Evolutionary conservation across 2,888 invertebrate genomes (phyloP).

Genomic region (Elaeidobius kamerunicus): DNA sequence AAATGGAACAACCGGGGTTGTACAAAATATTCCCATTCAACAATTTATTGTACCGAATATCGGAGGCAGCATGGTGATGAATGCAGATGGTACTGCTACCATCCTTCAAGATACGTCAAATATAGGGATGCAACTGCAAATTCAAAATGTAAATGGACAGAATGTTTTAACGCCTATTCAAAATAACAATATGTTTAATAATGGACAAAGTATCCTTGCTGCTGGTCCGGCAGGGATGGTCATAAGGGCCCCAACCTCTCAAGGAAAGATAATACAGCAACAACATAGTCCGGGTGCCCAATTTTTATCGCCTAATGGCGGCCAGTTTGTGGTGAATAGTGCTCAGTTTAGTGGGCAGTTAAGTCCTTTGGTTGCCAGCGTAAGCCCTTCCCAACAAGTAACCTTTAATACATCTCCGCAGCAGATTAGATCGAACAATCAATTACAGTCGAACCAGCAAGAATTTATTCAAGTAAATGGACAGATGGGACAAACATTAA

Average conservation of each 20-base stretch:
- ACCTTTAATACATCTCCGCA: constrained; percentile 41
- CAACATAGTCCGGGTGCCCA: constrained; percentile 67
- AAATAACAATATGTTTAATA: constrained; percentile 62
- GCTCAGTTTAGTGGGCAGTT: constrained; percentile 71
- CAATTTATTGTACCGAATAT: constrained; percentile 81
- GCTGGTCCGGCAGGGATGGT: constrained; percentile 73
- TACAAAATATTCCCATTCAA: constrained; percentile 76
- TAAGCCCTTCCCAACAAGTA: constrained; percentile 68
- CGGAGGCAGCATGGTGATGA: constrained; percentile 74
- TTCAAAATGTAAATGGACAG: constrained; percentile 78
- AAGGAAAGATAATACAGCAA: constrained; percentile 64
- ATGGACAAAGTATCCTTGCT: constrained; percentile 58
- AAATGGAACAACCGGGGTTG: constrained; percentile 65
- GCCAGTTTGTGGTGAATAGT: constrained; percentile 74
- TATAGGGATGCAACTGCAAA: constrained; percentile 70
- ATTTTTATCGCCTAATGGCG: constrained; percentile 69
- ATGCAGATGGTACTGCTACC: constrained; percentile 68
- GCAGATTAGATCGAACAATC: constrained; percentile 42
- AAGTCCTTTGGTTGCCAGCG: constrained; percentile 73
- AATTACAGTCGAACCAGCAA: constrained; percentile 53
- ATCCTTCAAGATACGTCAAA: constrained; percentile 67
- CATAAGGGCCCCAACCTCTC: constrained; percentile 69
- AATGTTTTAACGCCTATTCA: constrained; percentile 73
- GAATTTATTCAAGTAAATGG: constrained; percentile 68
- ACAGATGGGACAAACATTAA: constrained; percentile 65